phyloP scores from a whole-genome alignment of 1,140 invertebrate species.

The Heliconius nattereri region DNA sequence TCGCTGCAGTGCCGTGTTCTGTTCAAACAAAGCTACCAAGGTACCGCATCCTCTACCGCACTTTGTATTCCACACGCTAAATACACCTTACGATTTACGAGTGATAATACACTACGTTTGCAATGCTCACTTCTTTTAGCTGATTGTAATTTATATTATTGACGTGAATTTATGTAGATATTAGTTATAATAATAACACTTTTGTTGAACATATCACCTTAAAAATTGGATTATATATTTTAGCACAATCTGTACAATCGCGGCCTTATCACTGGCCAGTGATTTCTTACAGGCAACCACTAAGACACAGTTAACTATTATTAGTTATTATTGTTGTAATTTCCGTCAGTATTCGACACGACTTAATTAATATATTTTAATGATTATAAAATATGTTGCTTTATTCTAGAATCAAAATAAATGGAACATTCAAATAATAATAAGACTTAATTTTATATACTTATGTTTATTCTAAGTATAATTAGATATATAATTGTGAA shows the following conservation, averaged over 20 bases:
- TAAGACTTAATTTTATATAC: neutral
- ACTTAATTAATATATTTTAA: neutral
- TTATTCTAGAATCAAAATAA: neutral
- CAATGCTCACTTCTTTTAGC: neutral
- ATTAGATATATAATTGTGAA: neutral
- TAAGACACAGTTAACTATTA: too few species aligned
- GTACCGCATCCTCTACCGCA: slow-evolving; percentile 45
- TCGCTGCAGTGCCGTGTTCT: slow-evolving; percentile 75
- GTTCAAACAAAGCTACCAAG: slow-evolving; percentile 60
- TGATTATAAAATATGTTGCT: neutral
- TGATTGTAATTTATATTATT: neutral
- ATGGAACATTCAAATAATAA: neutral
- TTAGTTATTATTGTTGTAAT: neutral
- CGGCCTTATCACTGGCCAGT: too few species aligned
- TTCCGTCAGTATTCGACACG: neutral
- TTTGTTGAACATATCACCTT: too few species aligned
- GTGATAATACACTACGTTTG: slow-evolving; percentile 21
- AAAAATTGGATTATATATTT: too few species aligned
- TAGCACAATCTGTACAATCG: too few species aligned
- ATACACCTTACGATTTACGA: slow-evolving; percentile 27
- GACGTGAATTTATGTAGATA: too few species aligned
- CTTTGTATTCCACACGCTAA: slow-evolving; percentile 29
- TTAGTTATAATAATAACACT: too few species aligned
- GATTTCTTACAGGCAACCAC: too few species aligned
- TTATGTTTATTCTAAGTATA: neutral